Evolutionary conservation across 2,888 invertebrate genomes (phyloP).

Genomic region (Onthophagus sagittarius): DNA sequence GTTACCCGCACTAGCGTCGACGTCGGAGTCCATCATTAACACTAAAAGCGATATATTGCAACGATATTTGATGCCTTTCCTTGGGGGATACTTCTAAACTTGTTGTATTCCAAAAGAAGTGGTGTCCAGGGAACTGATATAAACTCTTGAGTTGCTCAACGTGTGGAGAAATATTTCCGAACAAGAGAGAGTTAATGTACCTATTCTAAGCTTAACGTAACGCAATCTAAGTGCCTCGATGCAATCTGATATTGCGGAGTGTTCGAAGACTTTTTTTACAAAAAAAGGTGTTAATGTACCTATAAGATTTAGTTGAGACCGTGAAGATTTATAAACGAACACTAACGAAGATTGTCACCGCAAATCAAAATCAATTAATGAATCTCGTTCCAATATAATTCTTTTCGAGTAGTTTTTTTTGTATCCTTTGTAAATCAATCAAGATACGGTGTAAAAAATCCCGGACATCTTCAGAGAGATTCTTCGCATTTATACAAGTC

Average conservation of each 20-base stretch:
- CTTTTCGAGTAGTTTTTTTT: not conserved
- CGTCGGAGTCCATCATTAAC: not conserved
- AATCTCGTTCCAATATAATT: not conserved
- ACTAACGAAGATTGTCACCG: not conserved
- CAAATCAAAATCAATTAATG: not conserved
- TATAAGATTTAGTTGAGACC: too few species aligned
- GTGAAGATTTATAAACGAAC: too few species aligned
- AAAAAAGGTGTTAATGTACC: not conserved
- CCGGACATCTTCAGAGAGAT: not conserved
- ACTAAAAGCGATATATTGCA: not conserved
- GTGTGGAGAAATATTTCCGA: not conserved
- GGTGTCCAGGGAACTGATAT: not conserved
- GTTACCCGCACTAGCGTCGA: not conserved
- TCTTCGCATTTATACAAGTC: not conserved
- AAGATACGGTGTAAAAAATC: too few species aligned
- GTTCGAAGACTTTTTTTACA: not conserved
- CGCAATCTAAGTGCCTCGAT: not conserved
- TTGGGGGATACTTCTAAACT: not conserved
- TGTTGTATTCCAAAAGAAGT: not conserved
- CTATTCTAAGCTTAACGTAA: too few species aligned
- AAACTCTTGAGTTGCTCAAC: not conserved
- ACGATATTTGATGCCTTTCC: not conserved
- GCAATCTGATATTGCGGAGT: not conserved
- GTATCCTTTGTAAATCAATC: too few species aligned
- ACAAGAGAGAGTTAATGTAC: too few species aligned